These are phyloP conservation scores for Heterotilapia buettikoferi DNA, from an alignment of 2,113 vertebrate genomes.

Conservation along the genomic window DNA sequence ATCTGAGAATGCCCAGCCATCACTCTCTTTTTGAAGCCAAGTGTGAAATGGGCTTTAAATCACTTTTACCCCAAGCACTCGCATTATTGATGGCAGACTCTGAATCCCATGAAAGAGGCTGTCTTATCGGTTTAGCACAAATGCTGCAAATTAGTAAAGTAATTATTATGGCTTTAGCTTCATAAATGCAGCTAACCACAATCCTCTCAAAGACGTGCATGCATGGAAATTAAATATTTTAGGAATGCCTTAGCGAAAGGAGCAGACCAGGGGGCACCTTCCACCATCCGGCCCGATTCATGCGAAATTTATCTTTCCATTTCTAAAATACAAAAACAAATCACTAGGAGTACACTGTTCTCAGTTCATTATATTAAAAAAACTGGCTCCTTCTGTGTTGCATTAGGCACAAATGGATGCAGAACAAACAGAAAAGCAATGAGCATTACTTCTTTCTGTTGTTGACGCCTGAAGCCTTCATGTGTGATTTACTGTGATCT, in stretches of 20 bases:
- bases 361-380: not conserved
- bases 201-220: conserved; percentile 40
- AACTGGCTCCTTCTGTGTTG: not conserved
- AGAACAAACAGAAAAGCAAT: conserved; percentile 18
- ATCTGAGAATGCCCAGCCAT: conserved; percentile 29
- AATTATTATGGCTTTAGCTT: conserved; percentile 57
- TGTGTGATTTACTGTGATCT: not conserved
- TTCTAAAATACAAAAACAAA: not conserved
- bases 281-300: not conserved
- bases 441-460: not conserved
- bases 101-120: conserved; percentile 45
- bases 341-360: not conserved
- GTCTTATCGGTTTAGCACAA: conserved; percentile 57
- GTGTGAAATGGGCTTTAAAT: conserved; percentile 72
- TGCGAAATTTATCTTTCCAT: conserved; percentile 16
- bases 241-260: not conserved
- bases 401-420: conserved; percentile 21
- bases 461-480: conserved; percentile 33
- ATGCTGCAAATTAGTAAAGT: conserved; percentile 58
- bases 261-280: conserved; percentile 38
- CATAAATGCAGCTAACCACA: conserved; percentile 29
- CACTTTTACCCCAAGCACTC: conserved; percentile 48
- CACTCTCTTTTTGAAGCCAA: conserved; percentile 47
- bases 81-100: conserved; percentile 51
- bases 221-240: conserved; percentile 36